Conservation (phyloP, 1,140 invertebrate genomes). For the Achatina immaculata region DNA sequence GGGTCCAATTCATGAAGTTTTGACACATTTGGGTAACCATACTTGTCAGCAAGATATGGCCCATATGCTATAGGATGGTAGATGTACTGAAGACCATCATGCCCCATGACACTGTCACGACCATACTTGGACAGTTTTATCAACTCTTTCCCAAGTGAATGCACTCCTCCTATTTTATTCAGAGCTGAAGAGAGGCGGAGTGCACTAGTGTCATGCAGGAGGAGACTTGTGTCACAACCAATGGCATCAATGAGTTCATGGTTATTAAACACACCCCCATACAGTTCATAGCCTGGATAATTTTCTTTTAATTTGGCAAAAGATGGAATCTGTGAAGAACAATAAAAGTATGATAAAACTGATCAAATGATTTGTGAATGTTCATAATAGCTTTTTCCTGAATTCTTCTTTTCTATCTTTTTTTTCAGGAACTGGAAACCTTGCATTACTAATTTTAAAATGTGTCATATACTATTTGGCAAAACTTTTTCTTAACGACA, state of each 20-base stretch:
- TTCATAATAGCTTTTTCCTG: no score
- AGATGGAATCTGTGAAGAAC: conserved; percentile 43
- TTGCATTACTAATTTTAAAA: no score
- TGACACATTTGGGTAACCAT: conserved; percentile 64
- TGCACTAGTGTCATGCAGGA: conserved; percentile 64
- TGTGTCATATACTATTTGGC: no score
- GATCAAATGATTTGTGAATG: no score
- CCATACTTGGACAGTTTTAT: conserved; percentile 63
- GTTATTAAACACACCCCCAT: conserved; percentile 59
- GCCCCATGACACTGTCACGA: conserved; percentile 58
- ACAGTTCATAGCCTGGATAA: conserved; percentile 64
- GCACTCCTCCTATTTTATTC: conserved; percentile 61
- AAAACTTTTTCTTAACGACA: no score
- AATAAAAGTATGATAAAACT: no score
- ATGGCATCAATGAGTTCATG: conserved; percentile 55
- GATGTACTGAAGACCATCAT: conserved; percentile 61
- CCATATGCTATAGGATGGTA: conserved; percentile 67
- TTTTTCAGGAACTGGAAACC: no score
- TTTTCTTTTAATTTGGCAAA: conserved; percentile 54
- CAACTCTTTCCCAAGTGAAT: conserved; percentile 58
- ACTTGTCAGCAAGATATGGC: conserved; percentile 67
- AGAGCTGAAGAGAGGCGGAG: conserved; percentile 63
- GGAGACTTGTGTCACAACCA: conserved; percentile 46
- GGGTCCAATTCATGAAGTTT: conserved; percentile 60
- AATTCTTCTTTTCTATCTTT: no score